Evolutionary conservation across 2,797 vertebrate species (phyloP), one percentile per base, ranked within the genome.

Genomic region (Novumbra hubbsi): DNA sequence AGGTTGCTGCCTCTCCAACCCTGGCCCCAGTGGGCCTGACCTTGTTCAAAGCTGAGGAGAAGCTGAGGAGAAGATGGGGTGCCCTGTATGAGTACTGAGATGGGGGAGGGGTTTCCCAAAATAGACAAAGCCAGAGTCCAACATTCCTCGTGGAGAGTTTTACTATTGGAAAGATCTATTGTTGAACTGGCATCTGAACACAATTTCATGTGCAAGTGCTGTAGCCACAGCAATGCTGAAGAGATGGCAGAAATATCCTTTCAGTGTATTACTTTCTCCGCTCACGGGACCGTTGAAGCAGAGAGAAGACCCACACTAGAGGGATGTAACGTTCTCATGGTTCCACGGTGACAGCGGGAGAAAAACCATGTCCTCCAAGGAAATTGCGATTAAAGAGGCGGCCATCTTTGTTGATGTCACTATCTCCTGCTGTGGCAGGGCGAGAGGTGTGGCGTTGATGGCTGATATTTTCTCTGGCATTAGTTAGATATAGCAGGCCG

Each of bases 401-500:
- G 88, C 85, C 85, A 90, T 91, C 82, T 90, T 89, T 86, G 84
- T 86, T 87, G 85, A 87, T 72, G 83, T 79, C 49, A 66, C 81
- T 90, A 91, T 91, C 90, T 89, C 83, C 81, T 81, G 86, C 80
- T 12, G 78, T 85, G 87, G 88, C 89, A 86, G 81, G 78, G 73
- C n/a, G 69, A 75, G 86, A 92, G 87, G 92, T 91, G 90, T 92
- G 85, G 83, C 83, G 50, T 73, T 78, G 89, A 92, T 90, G 87
- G 88, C 90, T 88, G 78, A 86, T 88, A 91, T 85, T 85, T 90
- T 90, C 84, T 88, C 78, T 84, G 87, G 82, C 62, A 87, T 89
- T 88, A 89, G 92, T 93, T 84, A 94, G 93, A 94, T 94, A 95
- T 90, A 89, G 88, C 74, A 81, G 91, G 90, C 86, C 88, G 32